phyloP scores from a whole-genome alignment of 2,113 vertebrate species.

The Petrocephalus zakoni region DNA sequence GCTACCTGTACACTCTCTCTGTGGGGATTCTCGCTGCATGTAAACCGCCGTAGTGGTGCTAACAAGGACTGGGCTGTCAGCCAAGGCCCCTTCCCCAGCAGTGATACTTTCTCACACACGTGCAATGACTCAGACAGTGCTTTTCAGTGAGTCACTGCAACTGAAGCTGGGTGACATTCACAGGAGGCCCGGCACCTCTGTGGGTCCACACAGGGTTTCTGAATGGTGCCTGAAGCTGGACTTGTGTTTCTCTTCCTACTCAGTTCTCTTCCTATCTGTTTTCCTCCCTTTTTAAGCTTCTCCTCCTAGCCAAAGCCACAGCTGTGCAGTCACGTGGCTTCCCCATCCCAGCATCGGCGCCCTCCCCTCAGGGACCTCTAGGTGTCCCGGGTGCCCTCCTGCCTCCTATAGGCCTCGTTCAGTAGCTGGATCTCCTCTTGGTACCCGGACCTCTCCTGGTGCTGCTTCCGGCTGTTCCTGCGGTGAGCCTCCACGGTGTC shows the following conservation, averaged over 20 bases:
- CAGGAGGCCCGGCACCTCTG: conserved; percentile 18
- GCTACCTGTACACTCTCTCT: background rate
- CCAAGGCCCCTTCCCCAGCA: background rate
- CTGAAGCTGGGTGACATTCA: conserved; percentile 31
- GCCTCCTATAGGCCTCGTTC: conserved; percentile 81
- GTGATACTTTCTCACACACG: background rate
- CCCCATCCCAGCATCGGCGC: background rate
- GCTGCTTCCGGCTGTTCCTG: conserved; percentile 78
- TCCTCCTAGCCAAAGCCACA: background rate
- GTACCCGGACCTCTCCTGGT: conserved; percentile 68
- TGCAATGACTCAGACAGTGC: conserved; percentile 50
- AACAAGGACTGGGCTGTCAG: background rate
- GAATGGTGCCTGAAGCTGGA: conserved; percentile 3
- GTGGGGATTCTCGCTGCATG: background rate
- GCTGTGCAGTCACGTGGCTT: background rate
- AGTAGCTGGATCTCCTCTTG: conserved; percentile 91
- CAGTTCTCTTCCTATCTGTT: background rate
- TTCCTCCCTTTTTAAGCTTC: background rate
- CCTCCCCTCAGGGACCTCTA: background rate
- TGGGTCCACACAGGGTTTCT: background rate
- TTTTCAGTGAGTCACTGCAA: conserved; percentile 37
- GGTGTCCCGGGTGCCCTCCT: conserved; percentile 49
- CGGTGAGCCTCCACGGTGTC: conserved; percentile 95
- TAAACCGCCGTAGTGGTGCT: background rate
- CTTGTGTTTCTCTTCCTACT: conserved; percentile 18